phyloP scores from a whole-genome alignment of 2,888 invertebrate genomes.

The Thymelicus acteon region DNA sequence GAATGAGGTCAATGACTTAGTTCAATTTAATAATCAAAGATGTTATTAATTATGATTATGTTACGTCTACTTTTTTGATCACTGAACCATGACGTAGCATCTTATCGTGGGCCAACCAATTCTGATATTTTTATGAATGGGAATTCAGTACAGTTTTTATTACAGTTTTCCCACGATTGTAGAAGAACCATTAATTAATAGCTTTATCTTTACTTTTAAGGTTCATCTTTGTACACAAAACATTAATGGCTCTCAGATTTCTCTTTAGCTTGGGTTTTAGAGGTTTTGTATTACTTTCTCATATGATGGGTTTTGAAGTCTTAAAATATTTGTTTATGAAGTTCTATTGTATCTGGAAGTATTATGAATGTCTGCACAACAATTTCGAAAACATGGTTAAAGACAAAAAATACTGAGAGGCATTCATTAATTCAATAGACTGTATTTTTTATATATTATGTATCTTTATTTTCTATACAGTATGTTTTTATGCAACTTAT shows the following conservation, averaged over 20 bases:
- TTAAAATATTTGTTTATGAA: no score
- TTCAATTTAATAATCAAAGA: conserved; percentile 12
- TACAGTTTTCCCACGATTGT: conserved; percentile 23
- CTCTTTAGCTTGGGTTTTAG: conserved; percentile 19
- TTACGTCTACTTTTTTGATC: conserved; percentile 16
- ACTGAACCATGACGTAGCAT: conserved; percentile 8
- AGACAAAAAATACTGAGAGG: no score
- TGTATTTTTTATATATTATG: no score
- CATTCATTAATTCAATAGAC: no score
- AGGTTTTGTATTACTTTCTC: conserved; percentile 13
- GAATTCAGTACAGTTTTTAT: conserved; percentile 5
- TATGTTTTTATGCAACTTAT: no score
- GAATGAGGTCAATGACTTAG: conserved; percentile 31
- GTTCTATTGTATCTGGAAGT: no score
- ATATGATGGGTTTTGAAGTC: background rate
- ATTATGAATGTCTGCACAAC: no score
- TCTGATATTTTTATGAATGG: conserved; percentile 6
- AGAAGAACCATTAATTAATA: conserved; percentile 22
- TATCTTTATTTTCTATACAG: no score
- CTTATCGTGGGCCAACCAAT: background rate
- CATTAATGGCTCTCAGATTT: conserved; percentile 12
- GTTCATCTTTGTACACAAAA: conserved; percentile 17
- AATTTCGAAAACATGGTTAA: no score
- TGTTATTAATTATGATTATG: conserved; percentile 10
- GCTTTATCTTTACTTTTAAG: conserved; percentile 9